Base-by-base conservation (phyloP, 1,140 invertebrate species). In the Atta cephalotes region DNA sequence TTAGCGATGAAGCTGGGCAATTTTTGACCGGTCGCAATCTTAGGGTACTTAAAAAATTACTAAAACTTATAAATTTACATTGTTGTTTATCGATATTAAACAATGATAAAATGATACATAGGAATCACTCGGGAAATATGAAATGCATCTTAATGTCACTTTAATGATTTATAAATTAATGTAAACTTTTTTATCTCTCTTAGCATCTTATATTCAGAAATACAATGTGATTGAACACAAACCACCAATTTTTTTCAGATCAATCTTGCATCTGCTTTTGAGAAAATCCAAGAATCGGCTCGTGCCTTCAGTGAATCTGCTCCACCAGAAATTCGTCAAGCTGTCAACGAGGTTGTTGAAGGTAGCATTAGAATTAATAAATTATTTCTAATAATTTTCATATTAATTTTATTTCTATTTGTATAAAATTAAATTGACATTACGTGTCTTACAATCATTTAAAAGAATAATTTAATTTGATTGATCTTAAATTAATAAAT, bases 11-110 rank as follows among this genome's bases (percentile, higher is more conserved):
- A 82, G 95, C 95, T 45, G 94, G 94, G 77, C 95, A 95, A 51
- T 96, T 97, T 94, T 95, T 97, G 63, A 94, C 95, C 70, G 96
- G 96, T 91, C 95, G 96, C 76, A 96, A 96, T 79, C 87, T 95
- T 39, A 94, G 91, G 93, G 95, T 95, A 91, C 93, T 77, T 91
- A 21, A 39, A 21, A 21, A 16, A 79, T 28, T 49, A 28, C 0
- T 78, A 10, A 49, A 78, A 45, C 10, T 45, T 25, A 25, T 0
- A 25, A 25, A 45, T 45, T 25, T 45, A 45, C 9, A 45, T 39
- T 9, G 9, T 45, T 39, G 35, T 45, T 45, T 45, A 12, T 3
- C 10, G 2, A 45, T 10, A 7, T 45, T 45, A 45, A 45, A 45
- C 39, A 45, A 45, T 0, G 9, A 45, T 45, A 10, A 45, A 45